Evolutionary conservation across 2,888 invertebrate species (phyloP).

Genomic region (Apeira syringaria): DNA sequence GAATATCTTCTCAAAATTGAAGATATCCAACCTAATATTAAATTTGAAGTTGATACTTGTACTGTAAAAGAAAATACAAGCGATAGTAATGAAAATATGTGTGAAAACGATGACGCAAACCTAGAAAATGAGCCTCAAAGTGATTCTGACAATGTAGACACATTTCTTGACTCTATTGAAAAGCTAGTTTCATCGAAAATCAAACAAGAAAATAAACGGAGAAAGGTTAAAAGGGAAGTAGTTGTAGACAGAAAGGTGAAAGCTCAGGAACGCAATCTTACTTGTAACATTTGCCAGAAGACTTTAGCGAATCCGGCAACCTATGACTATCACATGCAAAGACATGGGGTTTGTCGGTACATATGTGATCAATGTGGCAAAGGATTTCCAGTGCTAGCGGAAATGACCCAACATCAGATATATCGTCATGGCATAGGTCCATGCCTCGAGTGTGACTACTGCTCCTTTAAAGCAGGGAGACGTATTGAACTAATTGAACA

Average conservation of each 20-base stretch:
- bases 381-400: constrained; percentile 52
- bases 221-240: constrained; percentile 10
- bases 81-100: constrained; percentile 16
- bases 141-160: constrained; percentile 15
- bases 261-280: constrained; percentile 31
- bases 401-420: constrained; percentile 58
- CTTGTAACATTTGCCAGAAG: constrained; percentile 58
- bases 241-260: constrained; percentile 8
- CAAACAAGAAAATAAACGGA: constrained; percentile 2
- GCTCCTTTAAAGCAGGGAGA: constrained; percentile 60
- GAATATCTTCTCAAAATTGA: constrained; percentile 1
- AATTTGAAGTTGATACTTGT: constrained; percentile 1
- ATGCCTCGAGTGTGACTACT: constrained; percentile 57
- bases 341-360: constrained; percentile 56
- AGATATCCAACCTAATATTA: background rate
- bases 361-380: constrained; percentile 73
- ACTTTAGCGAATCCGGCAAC: constrained; percentile 53
- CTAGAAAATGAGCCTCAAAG: constrained; percentile 4
- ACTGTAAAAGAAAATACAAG: background rate
- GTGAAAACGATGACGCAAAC: constrained; percentile 1
- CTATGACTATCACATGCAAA: constrained; percentile 63
- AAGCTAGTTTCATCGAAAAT: constrained; percentile 16
- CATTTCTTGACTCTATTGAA: constrained; percentile 24
- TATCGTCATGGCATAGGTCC: constrained; percentile 60
- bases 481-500: constrained; percentile 62